Conservation (phyloP, 2,888 invertebrate species). For the Autographa pulchrina region DNA sequence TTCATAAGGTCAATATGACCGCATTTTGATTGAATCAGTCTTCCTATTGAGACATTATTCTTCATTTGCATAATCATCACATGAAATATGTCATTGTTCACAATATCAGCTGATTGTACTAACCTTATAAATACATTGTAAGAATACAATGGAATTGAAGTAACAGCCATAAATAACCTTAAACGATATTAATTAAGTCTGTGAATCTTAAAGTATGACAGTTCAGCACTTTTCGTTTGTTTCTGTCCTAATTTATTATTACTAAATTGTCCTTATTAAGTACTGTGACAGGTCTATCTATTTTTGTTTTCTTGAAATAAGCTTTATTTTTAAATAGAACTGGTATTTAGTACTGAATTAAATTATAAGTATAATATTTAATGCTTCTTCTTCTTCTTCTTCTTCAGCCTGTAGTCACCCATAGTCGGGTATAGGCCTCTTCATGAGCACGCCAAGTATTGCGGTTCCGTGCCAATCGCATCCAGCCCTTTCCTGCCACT, state of each 20-base stretch:
- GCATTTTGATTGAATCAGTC: constrained; percentile 35
- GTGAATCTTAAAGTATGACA: neutral
- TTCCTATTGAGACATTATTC: constrained; percentile 38
- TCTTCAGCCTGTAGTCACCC: too few species aligned
- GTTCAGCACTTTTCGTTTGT: neutral
- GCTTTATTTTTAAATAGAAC: too few species aligned
- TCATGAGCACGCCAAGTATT: too few species aligned
- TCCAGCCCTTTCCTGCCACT: too few species aligned
- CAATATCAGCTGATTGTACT: constrained; percentile 21
- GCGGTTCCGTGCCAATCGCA: too few species aligned
- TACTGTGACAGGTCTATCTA: too few species aligned
- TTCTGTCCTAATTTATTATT: neutral
- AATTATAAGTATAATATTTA: too few species aligned
- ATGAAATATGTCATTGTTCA: constrained; percentile 48
- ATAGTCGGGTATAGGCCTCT: too few species aligned
- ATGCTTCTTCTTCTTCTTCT: too few species aligned
- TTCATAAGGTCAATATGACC: constrained; percentile 26
- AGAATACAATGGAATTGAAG: constrained; percentile 36
- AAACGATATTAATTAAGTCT: neutral
- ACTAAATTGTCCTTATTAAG: neutral
- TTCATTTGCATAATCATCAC: constrained; percentile 37
- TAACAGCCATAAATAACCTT: constrained; percentile 24
- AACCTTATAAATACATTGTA: constrained; percentile 18
- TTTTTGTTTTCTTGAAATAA: too few species aligned
- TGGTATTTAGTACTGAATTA: too few species aligned